These are phyloP conservation scores for Misgurnus mizolepis DNA, from an alignment of 2,113 vertebrate genomes.

Conservation along the genomic window DNA sequence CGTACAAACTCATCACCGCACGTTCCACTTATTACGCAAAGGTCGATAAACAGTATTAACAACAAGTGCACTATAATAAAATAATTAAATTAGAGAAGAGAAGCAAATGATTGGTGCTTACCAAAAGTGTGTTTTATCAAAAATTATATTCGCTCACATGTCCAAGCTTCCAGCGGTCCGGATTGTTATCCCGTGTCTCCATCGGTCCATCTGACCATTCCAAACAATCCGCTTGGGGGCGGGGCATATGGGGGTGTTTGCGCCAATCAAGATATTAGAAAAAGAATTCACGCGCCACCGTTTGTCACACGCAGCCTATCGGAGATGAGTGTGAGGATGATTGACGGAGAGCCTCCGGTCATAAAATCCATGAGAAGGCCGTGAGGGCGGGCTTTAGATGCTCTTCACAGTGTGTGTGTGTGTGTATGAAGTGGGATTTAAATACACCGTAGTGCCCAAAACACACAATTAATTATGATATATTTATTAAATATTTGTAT, in stretches of 20 bases:
- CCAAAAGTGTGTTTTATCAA: conserved; percentile 63
- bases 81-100: neutral
- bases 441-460: neutral
- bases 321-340: neutral
- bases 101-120: conserved; percentile 57
- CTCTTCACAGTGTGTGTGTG: neutral
- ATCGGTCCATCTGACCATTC: conserved; percentile 59
- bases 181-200: conserved; percentile 72
- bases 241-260: conserved; percentile 24
- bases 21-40: conserved; percentile 24
- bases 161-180: conserved; percentile 70
- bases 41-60: neutral
- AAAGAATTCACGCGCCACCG: conserved; percentile 47
- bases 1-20: conserved; percentile 14
- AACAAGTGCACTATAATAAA: neutral
- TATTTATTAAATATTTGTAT: too few relatives aligned
- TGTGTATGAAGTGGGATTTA: neutral
- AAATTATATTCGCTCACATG: conserved; percentile 69
- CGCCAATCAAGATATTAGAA: conserved; percentile 58
- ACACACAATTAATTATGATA: neutral
- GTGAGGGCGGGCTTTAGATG: conserved; percentile 34
- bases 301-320: conserved; percentile 55
- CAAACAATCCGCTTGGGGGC: conserved; percentile 56
- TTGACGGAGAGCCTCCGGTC: conserved; percentile 43
- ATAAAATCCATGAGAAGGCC: neutral